phyloP scores from a whole-genome alignment of 2,797 vertebrate species.

The Coreius guichenoti region DNA sequence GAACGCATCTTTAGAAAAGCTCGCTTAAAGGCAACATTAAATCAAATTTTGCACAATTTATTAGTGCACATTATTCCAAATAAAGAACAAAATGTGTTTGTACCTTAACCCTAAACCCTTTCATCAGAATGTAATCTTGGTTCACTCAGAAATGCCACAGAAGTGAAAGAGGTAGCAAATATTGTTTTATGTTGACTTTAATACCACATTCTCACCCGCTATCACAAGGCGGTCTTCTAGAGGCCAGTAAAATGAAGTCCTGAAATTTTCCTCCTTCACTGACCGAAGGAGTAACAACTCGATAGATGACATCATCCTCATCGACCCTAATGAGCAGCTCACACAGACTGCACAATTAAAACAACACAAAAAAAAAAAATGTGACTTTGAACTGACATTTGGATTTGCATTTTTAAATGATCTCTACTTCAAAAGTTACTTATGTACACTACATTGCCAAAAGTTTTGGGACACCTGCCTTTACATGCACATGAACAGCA shows the following conservation, averaged over 20 bases:
- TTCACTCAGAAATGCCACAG: not conserved
- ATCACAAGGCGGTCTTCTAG: slow-evolving; percentile 85
- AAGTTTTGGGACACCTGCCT: too few species aligned
- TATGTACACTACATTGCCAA: too few species aligned
- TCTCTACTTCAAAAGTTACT: not conserved
- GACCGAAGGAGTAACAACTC: slow-evolving; percentile 82
- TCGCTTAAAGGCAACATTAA: not conserved
- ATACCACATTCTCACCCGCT: slow-evolving; percentile 74
- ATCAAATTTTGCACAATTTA: not conserved
- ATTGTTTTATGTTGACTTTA: not conserved
- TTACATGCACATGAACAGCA: too few species aligned
- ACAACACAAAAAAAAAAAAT: not conserved
- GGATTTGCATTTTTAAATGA: not conserved
- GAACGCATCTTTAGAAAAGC: not conserved
- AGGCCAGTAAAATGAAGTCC: slow-evolving; percentile 91
- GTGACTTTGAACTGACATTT: not conserved
- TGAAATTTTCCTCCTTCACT: slow-evolving; percentile 74
- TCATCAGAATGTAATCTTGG: not conserved
- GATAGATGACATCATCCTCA: slow-evolving; percentile 88
- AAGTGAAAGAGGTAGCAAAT: not conserved
- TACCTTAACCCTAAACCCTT: too few species aligned
- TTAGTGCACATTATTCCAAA: not conserved
- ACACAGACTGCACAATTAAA: slow-evolving; percentile 75
- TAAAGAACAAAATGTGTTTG: not conserved
- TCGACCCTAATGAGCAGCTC: slow-evolving; percentile 86